Conservation (phyloP, 2,888 invertebrate genomes). For the Brachypalpus laphriformis region DNA sequence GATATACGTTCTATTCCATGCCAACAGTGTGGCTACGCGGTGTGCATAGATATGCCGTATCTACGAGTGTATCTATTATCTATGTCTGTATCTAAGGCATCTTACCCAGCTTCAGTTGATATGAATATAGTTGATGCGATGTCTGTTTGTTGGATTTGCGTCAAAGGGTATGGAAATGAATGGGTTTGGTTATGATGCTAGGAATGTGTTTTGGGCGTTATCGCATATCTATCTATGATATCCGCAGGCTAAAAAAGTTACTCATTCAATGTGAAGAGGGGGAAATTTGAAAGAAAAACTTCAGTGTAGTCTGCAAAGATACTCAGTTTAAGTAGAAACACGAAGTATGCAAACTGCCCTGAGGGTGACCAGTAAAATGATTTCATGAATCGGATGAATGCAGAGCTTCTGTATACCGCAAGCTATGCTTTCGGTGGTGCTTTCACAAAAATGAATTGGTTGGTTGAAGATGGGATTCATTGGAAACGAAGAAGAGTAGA, state of each 20-base stretch:
- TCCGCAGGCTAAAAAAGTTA: background rate
- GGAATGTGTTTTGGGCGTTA: constrained; percentile 2
- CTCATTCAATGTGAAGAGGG: background rate
- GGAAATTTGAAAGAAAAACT: background rate
- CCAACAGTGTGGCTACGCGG: background rate
- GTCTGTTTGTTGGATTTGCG: background rate
- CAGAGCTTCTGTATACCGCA: background rate
- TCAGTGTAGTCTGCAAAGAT: background rate
- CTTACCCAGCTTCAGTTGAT: background rate
- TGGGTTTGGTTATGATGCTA: background rate
- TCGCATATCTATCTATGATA: constrained; percentile 6
- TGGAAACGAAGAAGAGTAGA: background rate
- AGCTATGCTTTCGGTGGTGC: background rate
- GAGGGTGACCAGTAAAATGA: constrained; percentile 6
- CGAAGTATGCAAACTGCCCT: constrained; percentile 2
- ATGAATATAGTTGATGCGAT: constrained; percentile 10
- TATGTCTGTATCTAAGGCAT: background rate
- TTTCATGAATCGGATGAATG: constrained; percentile 9
- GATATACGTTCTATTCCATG: constrained; percentile 25
- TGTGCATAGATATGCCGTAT: background rate
- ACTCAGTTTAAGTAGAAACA: background rate
- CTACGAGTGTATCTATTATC: background rate
- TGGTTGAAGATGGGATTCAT: background rate
- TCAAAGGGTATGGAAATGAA: constrained; percentile 8
- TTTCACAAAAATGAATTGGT: background rate